Conservation (phyloP, 2,113 vertebrate genomes). For the Stigmatopora nigra region DNA sequence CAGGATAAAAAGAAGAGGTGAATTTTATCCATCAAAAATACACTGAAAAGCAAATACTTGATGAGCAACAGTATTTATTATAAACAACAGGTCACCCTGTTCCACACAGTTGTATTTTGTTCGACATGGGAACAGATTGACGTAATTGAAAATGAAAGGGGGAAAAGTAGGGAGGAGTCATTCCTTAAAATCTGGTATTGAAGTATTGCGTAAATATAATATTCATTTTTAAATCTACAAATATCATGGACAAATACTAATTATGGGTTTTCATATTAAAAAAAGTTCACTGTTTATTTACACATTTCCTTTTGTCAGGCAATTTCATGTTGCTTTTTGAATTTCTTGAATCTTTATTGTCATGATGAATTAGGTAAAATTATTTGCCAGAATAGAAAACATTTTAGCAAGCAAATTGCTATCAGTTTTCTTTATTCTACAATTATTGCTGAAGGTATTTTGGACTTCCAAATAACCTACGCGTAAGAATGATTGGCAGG, state of each 20-base stretch:
- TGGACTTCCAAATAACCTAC: neutral
- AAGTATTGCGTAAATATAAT: too few species aligned
- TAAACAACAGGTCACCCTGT: conserved; percentile 1
- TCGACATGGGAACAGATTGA: neutral
- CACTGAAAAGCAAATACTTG: neutral
- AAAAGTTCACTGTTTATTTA: neutral
- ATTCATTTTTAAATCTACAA: neutral
- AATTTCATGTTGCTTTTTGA: neutral
- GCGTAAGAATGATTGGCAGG: too few species aligned
- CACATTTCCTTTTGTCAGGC: neutral
- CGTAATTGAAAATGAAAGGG: neutral
- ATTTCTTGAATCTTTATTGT: neutral
- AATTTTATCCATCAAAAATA: neutral
- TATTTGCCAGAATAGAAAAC: neutral
- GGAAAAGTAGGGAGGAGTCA: neutral
- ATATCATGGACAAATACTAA: conserved; percentile 1
- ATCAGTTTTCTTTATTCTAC: neutral
- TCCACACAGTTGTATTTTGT: neutral
- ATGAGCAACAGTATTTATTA: neutral
- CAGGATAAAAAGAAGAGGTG: neutral
- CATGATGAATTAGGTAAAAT: neutral
- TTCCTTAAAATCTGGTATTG: too few species aligned
- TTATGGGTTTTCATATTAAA: neutral
- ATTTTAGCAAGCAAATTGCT: neutral
- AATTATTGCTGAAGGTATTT: neutral